Evolutionary conservation across 1,140 invertebrate genomes (phyloP), one percentile per base, ranked within the genome.

Genomic region (Leptonema lineaticorne): DNA sequence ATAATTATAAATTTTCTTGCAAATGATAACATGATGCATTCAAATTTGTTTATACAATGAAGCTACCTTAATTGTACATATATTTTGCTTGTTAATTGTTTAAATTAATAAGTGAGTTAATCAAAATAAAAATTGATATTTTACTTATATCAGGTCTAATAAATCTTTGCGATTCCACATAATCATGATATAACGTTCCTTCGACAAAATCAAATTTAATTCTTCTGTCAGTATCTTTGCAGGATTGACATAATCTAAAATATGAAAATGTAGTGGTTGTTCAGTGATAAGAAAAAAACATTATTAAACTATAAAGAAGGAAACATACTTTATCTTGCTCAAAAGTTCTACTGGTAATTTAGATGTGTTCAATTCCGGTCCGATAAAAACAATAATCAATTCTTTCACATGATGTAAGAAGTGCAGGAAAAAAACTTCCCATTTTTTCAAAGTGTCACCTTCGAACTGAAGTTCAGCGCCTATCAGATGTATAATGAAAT

Each of bases 381-480:
- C 88, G 1, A 89, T 76, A 18, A 91, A 85, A 0, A 86, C 81
- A 0, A 91, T 75, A 48, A 79, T 80, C 0, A 91, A 71, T 27
- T 76, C 78, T 56, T 82, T 81, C 0, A 89, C 69, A 0, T 81
- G 73, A 0, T 87, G 85, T 4, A 85, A 73, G 26, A 88, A 80
- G 74, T 91, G 89, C 0, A 90, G 73, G 63, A 90, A 85, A 72
- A 90, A 84, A 26, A 85, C 81, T 74, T 91, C 90, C 90, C 90
- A 91, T 56, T 88, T 88, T 27, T 83, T 79, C 1, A 90, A 71
- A 46, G 83, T 80, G 60, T 88, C 84, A 1, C 87, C 87, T 76
- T 91, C 90, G 69, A 89, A 90, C 37, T 89, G 87, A 18, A 89
- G 81, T 74, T 91, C 90, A 0, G 89, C 88, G 0, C 89, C 88